Evolutionary conservation across 2,113 vertebrate species (phyloP), one percentile per base, ranked within the genome.

Genomic region (Narcine bancroftii): DNA sequence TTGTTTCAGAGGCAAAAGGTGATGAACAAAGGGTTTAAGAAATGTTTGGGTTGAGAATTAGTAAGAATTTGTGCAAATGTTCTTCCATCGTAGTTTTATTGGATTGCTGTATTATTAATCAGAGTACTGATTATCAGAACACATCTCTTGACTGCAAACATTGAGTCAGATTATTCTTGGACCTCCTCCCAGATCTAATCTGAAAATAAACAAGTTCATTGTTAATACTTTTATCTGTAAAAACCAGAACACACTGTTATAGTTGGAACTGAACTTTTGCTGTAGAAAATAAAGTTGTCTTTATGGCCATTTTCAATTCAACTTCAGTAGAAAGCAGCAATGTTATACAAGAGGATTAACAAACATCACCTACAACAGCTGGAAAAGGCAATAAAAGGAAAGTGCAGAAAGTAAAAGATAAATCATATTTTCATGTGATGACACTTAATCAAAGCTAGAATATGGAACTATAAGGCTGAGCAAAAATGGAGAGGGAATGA

Each of bases 171-270:
- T 87, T 87, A 60, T 87, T 87, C 81, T 87, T 87, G 81, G 53
- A 60, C 50, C n/a, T 60, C 33, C 53, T 87, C 81, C 81, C 53
- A 87, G 56, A 87, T 60, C 81, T 63, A 87, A 63, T 60, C 53
- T 87, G 53, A 87, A 60, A 87, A 60, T 87, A 39, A 60, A 87
- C 81, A 87, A 56, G 50, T 87, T 87, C 53, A 87, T 17, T 87
- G 77, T 50, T 79, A 83, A 83, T 87, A 87, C 81, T 87, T 87
- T 87, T 53, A 87, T 87, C 53, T 87, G 81, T 63, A 53, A 87
- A 53, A 60, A 60, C 53, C 81, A 87, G 53, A 63, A 21, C 81
- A 60, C 21, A 87, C 53, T 60, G 33, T 85, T 60, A 63, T 60
- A 56, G 53, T 87, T 87, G 53, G 53, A 87, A 60, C 33, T 53